These are phyloP conservation scores for Drosophila lacicola DNA, from an alignment of 2,888 invertebrate species.

Conservation along the genomic window DNA sequence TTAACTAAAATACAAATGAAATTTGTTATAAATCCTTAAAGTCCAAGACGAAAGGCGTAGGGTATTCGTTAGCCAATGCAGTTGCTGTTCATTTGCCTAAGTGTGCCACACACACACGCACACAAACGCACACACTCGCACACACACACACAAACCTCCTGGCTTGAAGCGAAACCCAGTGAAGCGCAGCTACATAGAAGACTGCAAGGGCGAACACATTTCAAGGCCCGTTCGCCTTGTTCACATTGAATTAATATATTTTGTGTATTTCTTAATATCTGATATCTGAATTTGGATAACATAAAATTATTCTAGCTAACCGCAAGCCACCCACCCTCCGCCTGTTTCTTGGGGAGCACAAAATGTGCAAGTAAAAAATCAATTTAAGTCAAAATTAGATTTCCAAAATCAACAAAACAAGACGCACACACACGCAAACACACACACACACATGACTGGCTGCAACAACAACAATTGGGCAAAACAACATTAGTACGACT, in stretches of 20 bases:
- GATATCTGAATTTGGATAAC: conserved; percentile 4
- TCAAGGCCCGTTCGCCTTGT: neutral
- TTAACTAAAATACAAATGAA: conserved; percentile 2
- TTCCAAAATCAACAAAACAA: conserved; percentile 75
- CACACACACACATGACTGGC: conserved; percentile 42
- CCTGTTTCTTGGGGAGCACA: conserved; percentile 9
- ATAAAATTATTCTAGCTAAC: neutral
- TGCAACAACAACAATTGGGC: conserved; percentile 29
- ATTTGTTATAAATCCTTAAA: conserved; percentile 12
- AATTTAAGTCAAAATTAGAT: conserved; percentile 78
- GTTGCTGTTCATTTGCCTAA: neutral
- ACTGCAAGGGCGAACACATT: neutral
- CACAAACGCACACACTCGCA: conserved; percentile 6
- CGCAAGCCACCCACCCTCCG: neutral
- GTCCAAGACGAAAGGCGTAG: neutral
- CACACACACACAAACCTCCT: too few species aligned
- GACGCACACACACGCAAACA: conserved; percentile 27
- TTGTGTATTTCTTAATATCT: neutral
- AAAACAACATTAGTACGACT: conserved; percentile 41
- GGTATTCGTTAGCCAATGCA: neutral
- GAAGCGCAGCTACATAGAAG: neutral
- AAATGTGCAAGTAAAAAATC: conserved; percentile 66
- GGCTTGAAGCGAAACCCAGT: too few species aligned
- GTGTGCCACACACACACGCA: conserved; percentile 10
- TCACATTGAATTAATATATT: neutral